Evolutionary conservation across 2,113 vertebrate genomes (phyloP).

Genomic region (Peromyscus californicus): DNA sequence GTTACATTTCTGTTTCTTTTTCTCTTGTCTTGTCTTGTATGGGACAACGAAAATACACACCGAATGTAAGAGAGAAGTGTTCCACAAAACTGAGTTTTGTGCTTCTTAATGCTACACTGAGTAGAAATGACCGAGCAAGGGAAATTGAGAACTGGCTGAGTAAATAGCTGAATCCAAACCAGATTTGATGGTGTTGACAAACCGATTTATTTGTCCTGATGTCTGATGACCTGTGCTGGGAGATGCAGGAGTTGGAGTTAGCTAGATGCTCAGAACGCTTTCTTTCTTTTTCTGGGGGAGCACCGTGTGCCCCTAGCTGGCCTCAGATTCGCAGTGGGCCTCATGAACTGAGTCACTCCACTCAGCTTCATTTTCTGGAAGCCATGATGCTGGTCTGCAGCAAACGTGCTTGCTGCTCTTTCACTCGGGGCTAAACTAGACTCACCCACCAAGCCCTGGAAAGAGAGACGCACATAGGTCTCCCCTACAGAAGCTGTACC

Average conservation of each 20-base stretch:
- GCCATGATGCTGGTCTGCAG: not conserved
- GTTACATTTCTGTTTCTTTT: constrained; percentile 30
- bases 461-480: rapidly evolving
- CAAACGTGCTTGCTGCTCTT: not conserved
- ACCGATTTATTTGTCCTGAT: not conserved
- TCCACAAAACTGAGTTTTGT: not conserved
- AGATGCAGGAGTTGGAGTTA: not conserved
- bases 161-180: not conserved
- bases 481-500: not conserved
- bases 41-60: constrained; percentile 43
- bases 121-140: not conserved
- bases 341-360: not conserved
- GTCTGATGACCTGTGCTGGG: not conserved
- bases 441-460: not conserved
- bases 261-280: not conserved
- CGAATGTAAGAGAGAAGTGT: constrained; percentile 6
- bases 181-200: not conserved
- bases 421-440: not conserved
- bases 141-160: not conserved
- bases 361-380: not conserved
- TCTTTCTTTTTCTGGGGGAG: not conserved
- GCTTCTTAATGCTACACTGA: constrained; percentile 3
- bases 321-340: not conserved
- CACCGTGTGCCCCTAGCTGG: not conserved
- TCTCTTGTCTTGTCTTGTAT: constrained; percentile 30